A percentile compares a stretch with the other conserved stretches of the same genome.
Evolutionary conservation across 2,113 vertebrate species (phyloP).

Genomic region (Semnopithecus entellus): DNA sequence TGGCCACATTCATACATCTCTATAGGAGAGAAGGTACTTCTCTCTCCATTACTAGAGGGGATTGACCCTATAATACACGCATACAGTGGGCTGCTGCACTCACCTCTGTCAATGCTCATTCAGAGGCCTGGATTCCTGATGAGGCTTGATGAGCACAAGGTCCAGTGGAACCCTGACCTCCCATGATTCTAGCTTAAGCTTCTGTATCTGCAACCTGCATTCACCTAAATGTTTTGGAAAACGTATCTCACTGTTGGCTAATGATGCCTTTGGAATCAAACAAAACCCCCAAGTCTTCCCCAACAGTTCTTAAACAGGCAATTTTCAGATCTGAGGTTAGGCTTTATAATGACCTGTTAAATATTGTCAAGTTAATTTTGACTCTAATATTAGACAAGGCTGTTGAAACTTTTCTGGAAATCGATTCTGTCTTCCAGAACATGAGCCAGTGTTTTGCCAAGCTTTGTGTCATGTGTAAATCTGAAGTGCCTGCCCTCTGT

Average conservation of each 20-base stretch:
- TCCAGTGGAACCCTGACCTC: not conserved
- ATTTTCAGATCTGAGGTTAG: not conserved
- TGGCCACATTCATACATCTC: too few species aligned
- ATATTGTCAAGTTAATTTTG: not conserved
- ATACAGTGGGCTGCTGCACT: not conserved
- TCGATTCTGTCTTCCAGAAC: not conserved
- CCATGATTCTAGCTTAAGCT: not conserved
- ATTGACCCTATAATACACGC: not conserved
- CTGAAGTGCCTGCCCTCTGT: not conserved
- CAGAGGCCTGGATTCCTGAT: not conserved
- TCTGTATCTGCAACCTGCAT: not conserved
- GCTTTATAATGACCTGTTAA: not conserved
- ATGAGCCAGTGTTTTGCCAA: not conserved
- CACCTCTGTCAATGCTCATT: accelerated
- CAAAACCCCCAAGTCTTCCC: not conserved
- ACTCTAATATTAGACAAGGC: not conserved
- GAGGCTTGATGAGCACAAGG: too few species aligned
- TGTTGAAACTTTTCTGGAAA: not conserved
- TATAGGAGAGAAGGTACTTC: not conserved
- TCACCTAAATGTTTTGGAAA: not conserved
- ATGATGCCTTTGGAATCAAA: not conserved
- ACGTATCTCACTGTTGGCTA: not conserved
- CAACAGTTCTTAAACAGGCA: not conserved
- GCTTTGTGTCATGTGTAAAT: not conserved
- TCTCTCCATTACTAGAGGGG: not conserved